These are phyloP conservation scores for Drosophila robusta DNA, from an alignment of 2,888 invertebrate species.

Conservation along the genomic window DNA sequence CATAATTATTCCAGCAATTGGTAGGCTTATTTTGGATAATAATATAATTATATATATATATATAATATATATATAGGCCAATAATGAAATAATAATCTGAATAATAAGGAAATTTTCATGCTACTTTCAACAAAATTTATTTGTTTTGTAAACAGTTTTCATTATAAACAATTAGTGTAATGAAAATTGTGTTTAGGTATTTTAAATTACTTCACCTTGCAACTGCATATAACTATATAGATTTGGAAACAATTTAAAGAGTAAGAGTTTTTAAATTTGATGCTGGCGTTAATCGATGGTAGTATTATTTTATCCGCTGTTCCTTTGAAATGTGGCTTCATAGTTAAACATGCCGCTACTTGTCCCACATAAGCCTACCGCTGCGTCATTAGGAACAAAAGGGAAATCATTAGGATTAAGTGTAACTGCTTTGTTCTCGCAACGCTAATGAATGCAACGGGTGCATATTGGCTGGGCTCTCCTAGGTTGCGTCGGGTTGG, in stretches of 20 bases:
- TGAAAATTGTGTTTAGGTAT: too few species aligned
- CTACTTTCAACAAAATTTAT: neutral
- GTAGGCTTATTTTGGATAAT: neutral
- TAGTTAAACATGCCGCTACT: slow-evolving; percentile 10
- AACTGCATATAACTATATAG: too few species aligned
- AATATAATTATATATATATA: too few species aligned
- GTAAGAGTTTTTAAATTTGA: neutral
- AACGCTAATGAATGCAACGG: slow-evolving; percentile 72
- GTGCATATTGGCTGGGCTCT: slow-evolving; percentile 28
- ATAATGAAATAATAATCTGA: too few species aligned
- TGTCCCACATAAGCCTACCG: slow-evolving; percentile 64
- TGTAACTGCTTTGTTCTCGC: slow-evolving; percentile 61
- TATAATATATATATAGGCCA: too few species aligned
- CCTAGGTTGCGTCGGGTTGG: slow-evolving; percentile 34
- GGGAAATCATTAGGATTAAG: slow-evolving; percentile 76
- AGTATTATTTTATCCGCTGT: slow-evolving; percentile 16
- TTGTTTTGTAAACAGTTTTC: neutral
- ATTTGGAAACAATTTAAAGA: neutral
- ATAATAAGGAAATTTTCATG: too few species aligned
- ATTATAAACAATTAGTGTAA: too few species aligned
- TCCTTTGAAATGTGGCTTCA: slow-evolving; percentile 27
- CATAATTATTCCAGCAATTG: neutral
- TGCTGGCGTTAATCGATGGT: slow-evolving; percentile 13
- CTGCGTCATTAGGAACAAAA: slow-evolving; percentile 74
- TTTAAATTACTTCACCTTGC: neutral